Evolutionary conservation across 2,888 invertebrate genomes (phyloP).

Genomic region (Pocota personata): DNA sequence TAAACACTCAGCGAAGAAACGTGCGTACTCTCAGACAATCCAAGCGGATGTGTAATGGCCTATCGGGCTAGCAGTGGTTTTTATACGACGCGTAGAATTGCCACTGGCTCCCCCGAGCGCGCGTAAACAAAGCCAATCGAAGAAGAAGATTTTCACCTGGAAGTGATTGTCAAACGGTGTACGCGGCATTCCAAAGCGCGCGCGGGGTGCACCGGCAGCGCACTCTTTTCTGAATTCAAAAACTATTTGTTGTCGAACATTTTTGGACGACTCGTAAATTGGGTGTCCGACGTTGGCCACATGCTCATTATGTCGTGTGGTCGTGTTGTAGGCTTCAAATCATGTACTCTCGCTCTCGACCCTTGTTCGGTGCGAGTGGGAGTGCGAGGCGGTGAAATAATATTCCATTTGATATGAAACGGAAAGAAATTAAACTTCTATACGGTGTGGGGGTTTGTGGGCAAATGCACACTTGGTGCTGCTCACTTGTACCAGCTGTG

Average conservation of each 20-base stretch:
- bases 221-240: conserved; percentile 53
- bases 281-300: conserved; percentile 51
- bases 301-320: conserved; percentile 11
- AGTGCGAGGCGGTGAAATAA: conserved; percentile 60
- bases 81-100: conserved; percentile 81
- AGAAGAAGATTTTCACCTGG: conserved; percentile 68
- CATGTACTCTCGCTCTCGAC: conserved; percentile 55
- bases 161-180: conserved; percentile 68
- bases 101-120: conserved; percentile 76
- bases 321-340: conserved; percentile 26
- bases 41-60: conserved; percentile 81
- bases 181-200: conserved; percentile 59
- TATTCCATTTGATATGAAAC: conserved; percentile 43
- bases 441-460: conserved; percentile 36
- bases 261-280: conserved; percentile 68
- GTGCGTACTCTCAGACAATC: conserved; percentile 79
- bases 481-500: conserved; percentile 30
- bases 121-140: conserved; percentile 37
- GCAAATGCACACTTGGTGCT: conserved; percentile 7
- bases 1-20: conserved; percentile 67
- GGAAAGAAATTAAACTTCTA: conserved; percentile 58
- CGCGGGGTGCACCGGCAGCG: conserved; percentile 39
- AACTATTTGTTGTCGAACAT: conserved; percentile 57
- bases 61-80: conserved; percentile 79
- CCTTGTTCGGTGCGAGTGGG: neutral